These are phyloP conservation scores for Catostylus mosaicus DNA, from an alignment of 30 jellyfish, hydroid and myxozoan species.

Conservation along the genomic window DNA sequence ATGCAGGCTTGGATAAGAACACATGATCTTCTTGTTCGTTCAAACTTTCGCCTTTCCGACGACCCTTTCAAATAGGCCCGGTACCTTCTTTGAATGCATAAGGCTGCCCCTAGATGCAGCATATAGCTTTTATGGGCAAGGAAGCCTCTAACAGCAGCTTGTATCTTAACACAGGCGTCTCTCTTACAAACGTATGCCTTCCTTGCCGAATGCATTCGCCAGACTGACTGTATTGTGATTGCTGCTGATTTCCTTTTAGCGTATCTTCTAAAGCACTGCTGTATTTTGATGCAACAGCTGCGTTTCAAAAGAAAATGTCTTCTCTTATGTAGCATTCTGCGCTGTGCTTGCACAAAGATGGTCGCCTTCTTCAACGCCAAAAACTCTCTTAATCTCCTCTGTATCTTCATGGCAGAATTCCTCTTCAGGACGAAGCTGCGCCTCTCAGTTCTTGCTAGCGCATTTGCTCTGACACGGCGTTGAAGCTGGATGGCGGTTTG, in stretches of 20 bases:
- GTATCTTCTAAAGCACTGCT: conserved; percentile 23
- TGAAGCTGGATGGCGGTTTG: conserved; percentile 12
- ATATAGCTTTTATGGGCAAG: conserved; percentile 29
- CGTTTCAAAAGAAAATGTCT: conserved; percentile 27
- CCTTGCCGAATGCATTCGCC: conserved; percentile 64
- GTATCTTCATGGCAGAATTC: conserved; percentile 29
- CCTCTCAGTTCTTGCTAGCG: conserved; percentile 6
- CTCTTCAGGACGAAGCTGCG: conserved; percentile 8
- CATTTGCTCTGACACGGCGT: conserved; percentile 24
- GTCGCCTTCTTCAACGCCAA: conserved; percentile 25
- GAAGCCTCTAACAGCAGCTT: conserved; percentile 49
- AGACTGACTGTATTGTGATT: conserved; percentile 33
- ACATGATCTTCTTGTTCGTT: conserved; percentile 37
- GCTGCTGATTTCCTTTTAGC: conserved; percentile 40
- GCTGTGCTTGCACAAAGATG: conserved; percentile 37
- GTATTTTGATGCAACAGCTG: conserved; percentile 33
- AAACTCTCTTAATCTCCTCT: conserved; percentile 25
- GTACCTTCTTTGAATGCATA: conserved; percentile 59
- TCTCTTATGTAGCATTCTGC: conserved; percentile 22
- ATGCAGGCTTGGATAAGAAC: conserved; percentile 59
- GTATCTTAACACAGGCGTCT: conserved; percentile 55
- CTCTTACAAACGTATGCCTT: conserved; percentile 6
- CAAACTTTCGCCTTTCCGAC: conserved; percentile 23
- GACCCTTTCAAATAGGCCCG: conserved; percentile 59
- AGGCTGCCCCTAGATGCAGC: conserved; percentile 53